A percentile compares a stretch with the other conserved stretches of the same genome.
Conservation (phyloP, 2,113 vertebrate species). For the Mystacornis crossleyi region DNA sequence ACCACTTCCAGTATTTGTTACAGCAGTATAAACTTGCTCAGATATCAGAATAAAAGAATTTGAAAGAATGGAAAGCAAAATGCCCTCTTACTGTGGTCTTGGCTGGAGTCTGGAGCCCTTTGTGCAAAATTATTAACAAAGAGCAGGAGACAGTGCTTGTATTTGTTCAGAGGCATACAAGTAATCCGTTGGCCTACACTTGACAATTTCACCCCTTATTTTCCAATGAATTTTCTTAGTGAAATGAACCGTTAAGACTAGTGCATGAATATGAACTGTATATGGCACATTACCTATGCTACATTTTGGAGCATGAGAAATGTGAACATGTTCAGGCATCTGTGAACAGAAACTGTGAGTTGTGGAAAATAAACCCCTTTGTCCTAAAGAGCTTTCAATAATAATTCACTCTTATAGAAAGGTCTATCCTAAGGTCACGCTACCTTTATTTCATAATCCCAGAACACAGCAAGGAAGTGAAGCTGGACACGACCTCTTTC, state of each 20-base stretch:
- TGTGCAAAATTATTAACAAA: neutral
- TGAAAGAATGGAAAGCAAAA: neutral
- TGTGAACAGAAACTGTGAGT: slow-evolving; percentile 22
- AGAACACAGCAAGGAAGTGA: slow-evolving; percentile 26
- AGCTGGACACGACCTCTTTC: slow-evolving; percentile 9
- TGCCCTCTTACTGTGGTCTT: neutral
- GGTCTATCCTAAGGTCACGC: slow-evolving; percentile 22
- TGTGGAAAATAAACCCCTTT: slow-evolving; percentile 21
- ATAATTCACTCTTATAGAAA: slow-evolving; percentile 36
- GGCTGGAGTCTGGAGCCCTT: neutral
- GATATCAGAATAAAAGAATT: neutral
- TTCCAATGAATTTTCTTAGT: neutral
- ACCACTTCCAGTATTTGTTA: neutral
- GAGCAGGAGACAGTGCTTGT: neutral
- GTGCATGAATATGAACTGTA: neutral
- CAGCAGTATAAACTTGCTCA: neutral
- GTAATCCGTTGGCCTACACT: neutral
- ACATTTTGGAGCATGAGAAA: neutral
- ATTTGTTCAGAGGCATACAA: neutral
- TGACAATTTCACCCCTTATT: neutral
- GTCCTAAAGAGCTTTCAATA: slow-evolving; percentile 20
- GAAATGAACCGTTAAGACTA: neutral
- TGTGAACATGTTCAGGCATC: neutral
- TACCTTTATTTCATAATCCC: slow-evolving; percentile 37
- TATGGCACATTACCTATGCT: neutral